A percentile compares a stretch with the other conserved stretches of the same genome.
Evolutionary conservation across 2,797 vertebrate genomes (phyloP).

Genomic region (Chiloscyllium punctatum): DNA sequence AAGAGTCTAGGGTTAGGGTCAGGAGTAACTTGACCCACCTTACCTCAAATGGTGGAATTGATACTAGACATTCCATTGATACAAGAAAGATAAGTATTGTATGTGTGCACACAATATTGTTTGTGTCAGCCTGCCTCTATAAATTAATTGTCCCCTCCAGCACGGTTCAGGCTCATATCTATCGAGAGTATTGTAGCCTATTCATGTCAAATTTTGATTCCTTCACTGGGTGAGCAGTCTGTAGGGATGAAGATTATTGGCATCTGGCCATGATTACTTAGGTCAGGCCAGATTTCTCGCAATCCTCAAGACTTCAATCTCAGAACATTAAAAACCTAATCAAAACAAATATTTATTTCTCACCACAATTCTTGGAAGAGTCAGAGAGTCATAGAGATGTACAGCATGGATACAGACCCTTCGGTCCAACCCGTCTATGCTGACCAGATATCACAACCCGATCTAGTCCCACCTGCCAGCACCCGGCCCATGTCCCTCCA

Average conservation of each 20-base stretch:
- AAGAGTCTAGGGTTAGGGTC: background rate
- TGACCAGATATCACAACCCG: too few species aligned
- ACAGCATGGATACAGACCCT: too few species aligned
- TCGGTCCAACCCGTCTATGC: too few species aligned
- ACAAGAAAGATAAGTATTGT: background rate
- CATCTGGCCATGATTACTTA: background rate
- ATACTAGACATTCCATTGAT: background rate
- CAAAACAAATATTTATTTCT: background rate
- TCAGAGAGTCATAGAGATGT: too few species aligned
- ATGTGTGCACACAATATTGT: background rate
- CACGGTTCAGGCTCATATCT: background rate
- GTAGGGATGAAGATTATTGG: background rate
- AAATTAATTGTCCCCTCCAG: background rate
- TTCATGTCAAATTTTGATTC: background rate
- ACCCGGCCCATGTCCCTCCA: too few species aligned
- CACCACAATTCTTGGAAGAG: background rate
- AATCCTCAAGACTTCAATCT: background rate
- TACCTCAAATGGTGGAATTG: background rate
- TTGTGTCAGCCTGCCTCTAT: background rate
- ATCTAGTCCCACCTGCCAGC: too few species aligned
- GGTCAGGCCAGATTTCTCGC: background rate
- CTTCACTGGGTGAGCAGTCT: background rate
- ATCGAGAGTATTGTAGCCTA: background rate
- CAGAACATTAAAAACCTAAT: background rate
- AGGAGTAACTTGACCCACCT: background rate